Base-by-base conservation (phyloP, 2,113 vertebrate genomes). In the Bambusicola thoracicus region DNA sequence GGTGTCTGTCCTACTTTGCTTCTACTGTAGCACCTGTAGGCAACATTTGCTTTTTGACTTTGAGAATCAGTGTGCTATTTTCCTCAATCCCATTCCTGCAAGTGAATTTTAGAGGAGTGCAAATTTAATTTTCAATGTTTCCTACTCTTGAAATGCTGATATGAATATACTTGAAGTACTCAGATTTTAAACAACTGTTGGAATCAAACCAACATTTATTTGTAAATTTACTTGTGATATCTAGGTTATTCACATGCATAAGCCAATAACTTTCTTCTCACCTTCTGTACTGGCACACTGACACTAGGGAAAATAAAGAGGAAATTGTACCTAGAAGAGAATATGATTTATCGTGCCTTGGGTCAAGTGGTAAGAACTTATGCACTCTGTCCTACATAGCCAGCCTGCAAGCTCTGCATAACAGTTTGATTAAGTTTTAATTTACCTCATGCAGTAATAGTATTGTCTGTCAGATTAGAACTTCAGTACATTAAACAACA, bases 361-460 rank as follows among this genome's bases (percentile, higher is more conserved):
- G 78, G 84, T 53, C 62, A 48, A 79, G 70, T 0, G 2, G 53
- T 21, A 81, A 77, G 70, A 65, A 91, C 91, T 96, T 92, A 89
- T 89, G 70, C 58, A 68, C 40, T 46, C 13, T 27, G 58, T 85
- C 58, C 85, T 89, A 40, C 74, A 61, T 4, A 85, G 78, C 40
- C 77, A 81, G 85, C 84, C 84, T 70, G 79, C 70, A 79, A 74
- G 78, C 58, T 92, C 70, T 92, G 78, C 74, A 30, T 43, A 85
- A 84, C 43, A 40, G 70, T 86, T 89, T 79, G 91, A 92, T 81
- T 87, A 93, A 59, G 74, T 68, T 92, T 93, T 94, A 93, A 94
- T 94, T 89, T 94, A 91, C 81, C 86, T 94, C 78, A 78, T 72
- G 43, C 56, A 89, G 69, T 11, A 36, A 75, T 32, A 81, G 56